Base-by-base conservation (phyloP, 92 coral and sea anemone species). In the Zoanthus solanderi region DNA sequence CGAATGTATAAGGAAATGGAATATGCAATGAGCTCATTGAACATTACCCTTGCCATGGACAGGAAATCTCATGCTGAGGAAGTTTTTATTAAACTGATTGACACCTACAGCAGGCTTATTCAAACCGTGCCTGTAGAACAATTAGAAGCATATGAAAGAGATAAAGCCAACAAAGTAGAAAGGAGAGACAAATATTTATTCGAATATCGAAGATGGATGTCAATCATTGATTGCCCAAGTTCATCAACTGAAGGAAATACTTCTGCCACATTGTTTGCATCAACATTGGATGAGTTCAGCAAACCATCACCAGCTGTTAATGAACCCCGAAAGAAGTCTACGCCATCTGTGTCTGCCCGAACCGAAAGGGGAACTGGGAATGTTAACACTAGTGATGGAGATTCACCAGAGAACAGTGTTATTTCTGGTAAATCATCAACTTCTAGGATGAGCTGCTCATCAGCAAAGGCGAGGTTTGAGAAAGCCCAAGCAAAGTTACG, bases 401-500 rank as follows among this genome's bases (percentile, higher is more conserved):
- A 10, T 65, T 65, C 71, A 65, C 71, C 71, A 65, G 71, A 65
- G 71, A 65, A 65, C 71, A 65, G 71, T 65, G 71, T 65, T 65
- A 65, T 65, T 65, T 65, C 71, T 65, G 2, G 15, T 65, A 65
- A 65, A 65, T 65, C 71, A 65, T 65, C 71, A 65, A 65, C 71
- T 65, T 65, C 71, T 65, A 65, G 71, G 71, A 65, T 65, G 71
- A 65, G 71, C 71, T 31, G 71, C 71, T 65, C 71, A 8, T 65
- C 71, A 65, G 71, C 71, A 65, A 65, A 65, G 71, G 71, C 71
- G 71, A 65, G 71, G 71, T 65, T 65, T 65, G 71, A 65, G 18
- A 65, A 65, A 65, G 71, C 71, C 9, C 71, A 65, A 65, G 71
- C 71, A 65, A 65, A 65, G 71, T 65, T 37, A 37, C 42, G 42